These are phyloP conservation scores for Petrocephalus zakoni DNA, from an alignment of 2,113 vertebrate genomes.

Conservation along the genomic window DNA sequence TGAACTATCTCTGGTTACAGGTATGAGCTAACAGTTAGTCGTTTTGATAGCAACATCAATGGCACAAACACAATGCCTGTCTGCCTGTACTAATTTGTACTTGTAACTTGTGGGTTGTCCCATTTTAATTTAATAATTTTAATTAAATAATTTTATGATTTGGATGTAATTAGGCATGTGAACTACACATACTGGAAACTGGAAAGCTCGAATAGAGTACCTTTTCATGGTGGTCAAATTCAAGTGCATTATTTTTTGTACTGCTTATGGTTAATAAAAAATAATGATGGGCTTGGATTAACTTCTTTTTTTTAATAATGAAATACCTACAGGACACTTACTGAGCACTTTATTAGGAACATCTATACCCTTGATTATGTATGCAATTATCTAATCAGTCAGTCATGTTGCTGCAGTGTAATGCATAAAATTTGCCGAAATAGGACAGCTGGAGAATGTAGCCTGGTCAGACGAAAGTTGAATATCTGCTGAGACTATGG, in stretches of 20 bases:
- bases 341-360: not conserved
- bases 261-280: not conserved
- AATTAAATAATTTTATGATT: too few relatives aligned
- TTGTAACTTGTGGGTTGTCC: not conserved
- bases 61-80: not conserved
- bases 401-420: not conserved
- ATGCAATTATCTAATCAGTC: not conserved
- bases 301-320: not conserved
- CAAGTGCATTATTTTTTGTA: not conserved
- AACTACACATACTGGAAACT: not conserved
- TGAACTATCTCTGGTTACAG: not conserved
- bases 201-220: not conserved
- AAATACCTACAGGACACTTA: not conserved
- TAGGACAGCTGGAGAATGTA: not conserved
- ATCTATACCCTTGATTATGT: not conserved
- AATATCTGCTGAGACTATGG: not conserved
- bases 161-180: not conserved
- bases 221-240: not conserved
- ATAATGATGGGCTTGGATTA: not conserved
- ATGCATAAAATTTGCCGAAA: not conserved
- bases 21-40: not conserved
- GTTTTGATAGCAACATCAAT: not conserved
- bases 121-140: not conserved
- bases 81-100: not conserved
- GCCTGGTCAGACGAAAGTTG: not conserved